Conservation (phyloP, 2,113 vertebrate genomes). For the Nothobranchius furzeri region DNA sequence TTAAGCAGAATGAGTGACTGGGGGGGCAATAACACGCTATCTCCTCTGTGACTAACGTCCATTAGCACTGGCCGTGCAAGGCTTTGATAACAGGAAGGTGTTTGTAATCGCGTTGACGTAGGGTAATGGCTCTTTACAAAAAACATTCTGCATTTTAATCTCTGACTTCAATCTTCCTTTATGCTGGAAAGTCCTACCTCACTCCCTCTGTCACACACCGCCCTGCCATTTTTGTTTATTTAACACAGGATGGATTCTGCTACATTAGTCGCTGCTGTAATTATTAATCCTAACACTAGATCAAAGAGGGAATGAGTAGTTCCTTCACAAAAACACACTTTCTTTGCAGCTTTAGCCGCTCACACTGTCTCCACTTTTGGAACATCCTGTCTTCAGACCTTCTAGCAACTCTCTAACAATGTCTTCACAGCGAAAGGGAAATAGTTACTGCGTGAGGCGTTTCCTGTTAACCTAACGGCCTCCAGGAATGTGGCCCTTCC, state of each 20-base stretch:
- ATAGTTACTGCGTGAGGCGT: slow-evolving; percentile 51
- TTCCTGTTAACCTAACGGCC: slow-evolving; percentile 68
- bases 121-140: slow-evolving; percentile 33
- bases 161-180: slow-evolving; percentile 32
- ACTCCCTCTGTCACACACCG: slow-evolving; percentile 3
- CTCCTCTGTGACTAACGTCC: slow-evolving; percentile 48
- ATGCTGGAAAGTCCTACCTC: slow-evolving; percentile 49
- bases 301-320: slow-evolving; percentile 17
- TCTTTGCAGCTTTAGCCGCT: slow-evolving; percentile 22
- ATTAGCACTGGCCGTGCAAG: slow-evolving; percentile 26
- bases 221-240: slow-evolving; percentile 8
- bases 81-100: slow-evolving; percentile 52
- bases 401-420: slow-evolving; percentile 72
- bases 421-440: slow-evolving; percentile 58
- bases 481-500: slow-evolving; percentile 59
- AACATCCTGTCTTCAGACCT: slow-evolving; percentile 60
- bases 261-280: not conserved
- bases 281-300: slow-evolving; percentile 23
- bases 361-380: slow-evolving; percentile 26
- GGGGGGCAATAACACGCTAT: slow-evolving; percentile 48
- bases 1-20: slow-evolving; percentile 29
- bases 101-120: slow-evolving; percentile 60
- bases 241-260: slow-evolving; percentile 12
- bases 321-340: slow-evolving; percentile 41
- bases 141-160: slow-evolving; percentile 50